Evolutionary conservation across 64 coral and sea anemone species (phyloP).

Genomic region (Montipora efflorescens): DNA sequence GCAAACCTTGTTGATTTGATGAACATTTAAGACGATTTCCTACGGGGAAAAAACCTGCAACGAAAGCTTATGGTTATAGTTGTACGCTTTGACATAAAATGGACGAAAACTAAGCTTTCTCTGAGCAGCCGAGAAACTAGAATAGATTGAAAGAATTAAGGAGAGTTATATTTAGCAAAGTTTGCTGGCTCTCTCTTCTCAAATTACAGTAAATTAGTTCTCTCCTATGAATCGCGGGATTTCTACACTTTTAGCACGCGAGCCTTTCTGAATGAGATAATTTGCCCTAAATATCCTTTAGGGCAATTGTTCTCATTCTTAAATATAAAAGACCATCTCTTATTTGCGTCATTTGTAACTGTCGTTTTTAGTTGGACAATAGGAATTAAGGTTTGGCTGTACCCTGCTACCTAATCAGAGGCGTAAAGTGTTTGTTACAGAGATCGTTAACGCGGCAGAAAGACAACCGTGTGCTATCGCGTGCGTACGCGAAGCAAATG

Average conservation of each 20-base stretch:
- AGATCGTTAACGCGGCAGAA: background rate
- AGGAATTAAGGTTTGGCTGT: background rate
- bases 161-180: background rate
- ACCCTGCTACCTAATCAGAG: background rate
- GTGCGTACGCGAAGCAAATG: background rate
- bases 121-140: no score
- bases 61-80: background rate
- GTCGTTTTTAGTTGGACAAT: background rate
- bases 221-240: background rate
- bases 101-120: no score
- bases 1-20: background rate
- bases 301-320: slow-evolving; percentile 19
- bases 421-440: background rate
- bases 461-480: background rate
- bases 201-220: background rate
- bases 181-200: no score
- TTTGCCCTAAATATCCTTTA: background rate
- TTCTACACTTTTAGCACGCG: background rate
- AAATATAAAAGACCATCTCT: background rate
- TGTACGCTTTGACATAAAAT: no score
- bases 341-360: slow-evolving; percentile 23
- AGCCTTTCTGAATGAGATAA: background rate
- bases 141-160: background rate
- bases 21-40: background rate
- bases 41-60: background rate